phyloP scores from a whole-genome alignment of 2,888 invertebrate genomes.

The Macaria notata region DNA sequence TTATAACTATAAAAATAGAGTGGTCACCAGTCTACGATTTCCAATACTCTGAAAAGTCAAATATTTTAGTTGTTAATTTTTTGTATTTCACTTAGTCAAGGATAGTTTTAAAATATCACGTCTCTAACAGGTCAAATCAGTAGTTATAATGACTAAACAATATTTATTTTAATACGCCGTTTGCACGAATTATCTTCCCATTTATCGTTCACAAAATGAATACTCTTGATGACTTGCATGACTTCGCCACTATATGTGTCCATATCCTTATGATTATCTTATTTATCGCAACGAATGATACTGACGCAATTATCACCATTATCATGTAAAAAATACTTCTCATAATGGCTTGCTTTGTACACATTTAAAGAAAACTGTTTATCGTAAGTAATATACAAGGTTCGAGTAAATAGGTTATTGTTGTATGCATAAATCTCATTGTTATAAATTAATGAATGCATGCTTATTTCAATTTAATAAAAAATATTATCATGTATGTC shows the following conservation, averaged over 20 bases:
- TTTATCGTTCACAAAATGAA: background rate
- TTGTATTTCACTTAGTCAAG: too few species aligned
- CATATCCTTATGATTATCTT: background rate
- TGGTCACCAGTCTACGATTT: too few species aligned
- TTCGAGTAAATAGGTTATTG: too few species aligned
- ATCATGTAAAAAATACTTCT: slow-evolving; percentile 10
- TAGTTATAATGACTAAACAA: background rate
- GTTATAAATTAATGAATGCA: too few species aligned
- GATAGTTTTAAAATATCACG: too few species aligned
- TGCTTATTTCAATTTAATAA: too few species aligned
- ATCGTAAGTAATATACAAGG: too few species aligned
- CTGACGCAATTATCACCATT: slow-evolving; percentile 8
- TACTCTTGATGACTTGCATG: slow-evolving; percentile 3
- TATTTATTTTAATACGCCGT: background rate
- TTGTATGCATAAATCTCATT: too few species aligned
- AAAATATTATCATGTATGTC: too few species aligned
- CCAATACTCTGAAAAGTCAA: too few species aligned
- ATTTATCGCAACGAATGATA: background rate
- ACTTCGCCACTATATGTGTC: background rate
- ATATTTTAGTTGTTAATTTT: too few species aligned
- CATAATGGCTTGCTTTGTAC: slow-evolving; percentile 7
- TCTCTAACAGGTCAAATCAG: background rate
- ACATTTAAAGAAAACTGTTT: background rate
- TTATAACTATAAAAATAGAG: too few species aligned
- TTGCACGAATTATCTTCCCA: background rate